Base-by-base conservation (phyloP, 2,888 invertebrate genomes). In the Pherbina coryleti region DNA sequence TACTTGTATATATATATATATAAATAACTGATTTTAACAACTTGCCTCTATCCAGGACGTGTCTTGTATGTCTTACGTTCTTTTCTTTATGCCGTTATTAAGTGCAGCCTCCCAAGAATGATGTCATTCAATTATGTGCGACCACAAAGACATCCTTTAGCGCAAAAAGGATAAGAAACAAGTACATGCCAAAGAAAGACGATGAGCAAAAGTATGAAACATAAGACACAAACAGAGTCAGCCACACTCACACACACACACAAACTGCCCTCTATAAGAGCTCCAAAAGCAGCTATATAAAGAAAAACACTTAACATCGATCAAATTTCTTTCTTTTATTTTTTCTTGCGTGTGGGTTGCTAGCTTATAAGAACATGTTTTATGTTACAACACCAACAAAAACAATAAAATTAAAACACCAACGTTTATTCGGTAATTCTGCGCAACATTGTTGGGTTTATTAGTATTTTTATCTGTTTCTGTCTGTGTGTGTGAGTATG, bases 91-190 rank as follows among this genome's bases (percentile, higher is more conserved):
- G 5, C 44, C 31, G 25, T 69, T 49, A 25, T 69, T 69, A 25
- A 49, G 51, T 53, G 51, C 51, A 69, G 51, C 28, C 28, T n/a
- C 22, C 8, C 17, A 53, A 51, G 51, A 69, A 51, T 69, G 69
- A n/a, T 69, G 69, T 51, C 69, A 51, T 49, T 51, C 69, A 69
- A 69, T 69, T 67, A 67, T 44, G 25, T 14, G 69, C 69, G 51
- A 51, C 69, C 51, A 69, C 51, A 49, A 69, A 28, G 69, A 51
- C 69, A 51, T 69, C 51, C 25, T 69, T 67, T 19, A 60, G 34
- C n/a, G 19, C 34, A 34, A n/a, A 22, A n/a, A 19, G 55, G 19
- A 55, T 44, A 44, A 44, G 44, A 44, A 44, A 44, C 11, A 44
- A 44, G 44, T 44, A 44, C 44, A 44, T 17, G 60, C 60, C 11